Percentiles rank a stretch among this genome's conserved stretches.
These are phyloP conservation scores for Cuculus canorus DNA, from an alignment of 2,797 vertebrate genomes.

Conservation along the genomic window DNA sequence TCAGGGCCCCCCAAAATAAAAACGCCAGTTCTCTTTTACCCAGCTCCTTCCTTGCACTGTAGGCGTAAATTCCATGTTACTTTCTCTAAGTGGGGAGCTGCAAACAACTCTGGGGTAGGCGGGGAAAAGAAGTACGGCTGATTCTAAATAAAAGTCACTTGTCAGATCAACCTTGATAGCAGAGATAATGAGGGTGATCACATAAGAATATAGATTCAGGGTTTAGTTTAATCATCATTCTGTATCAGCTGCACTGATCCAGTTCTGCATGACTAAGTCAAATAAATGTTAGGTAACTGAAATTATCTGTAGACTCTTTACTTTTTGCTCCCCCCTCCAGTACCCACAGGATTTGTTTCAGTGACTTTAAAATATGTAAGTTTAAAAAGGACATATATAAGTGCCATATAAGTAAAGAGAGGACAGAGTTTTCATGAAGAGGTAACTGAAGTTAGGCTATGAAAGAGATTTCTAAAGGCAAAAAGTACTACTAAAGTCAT, in stretches of 20 bases:
- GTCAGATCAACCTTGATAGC: slow-evolving; percentile 70
- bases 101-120: slow-evolving; percentile 24
- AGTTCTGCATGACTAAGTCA: slow-evolving; percentile 60
- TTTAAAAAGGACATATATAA: neutral
- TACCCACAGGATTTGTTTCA: neutral
- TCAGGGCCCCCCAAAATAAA: neutral
- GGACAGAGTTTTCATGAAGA: neutral
- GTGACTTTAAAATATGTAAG: neutral
- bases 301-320: slow-evolving; percentile 22
- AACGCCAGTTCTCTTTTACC: neutral
- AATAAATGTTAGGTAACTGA: slow-evolving; percentile 57
- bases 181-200: slow-evolving; percentile 63
- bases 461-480: neutral
- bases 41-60: neutral
- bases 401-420: neutral
- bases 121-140: slow-evolving; percentile 32
- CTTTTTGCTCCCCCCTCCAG: slow-evolving; percentile 4
- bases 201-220: slow-evolving; percentile 52
- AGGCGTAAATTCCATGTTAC: neutral
- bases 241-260: slow-evolving; percentile 10
- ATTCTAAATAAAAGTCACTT: slow-evolving; percentile 68
- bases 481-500: neutral
- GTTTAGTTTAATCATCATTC: slow-evolving; percentile 63
- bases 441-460: neutral
- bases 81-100: neutral